Conservation (phyloP, 2,888 invertebrate genomes). For the Odontomyia ornata region DNA sequence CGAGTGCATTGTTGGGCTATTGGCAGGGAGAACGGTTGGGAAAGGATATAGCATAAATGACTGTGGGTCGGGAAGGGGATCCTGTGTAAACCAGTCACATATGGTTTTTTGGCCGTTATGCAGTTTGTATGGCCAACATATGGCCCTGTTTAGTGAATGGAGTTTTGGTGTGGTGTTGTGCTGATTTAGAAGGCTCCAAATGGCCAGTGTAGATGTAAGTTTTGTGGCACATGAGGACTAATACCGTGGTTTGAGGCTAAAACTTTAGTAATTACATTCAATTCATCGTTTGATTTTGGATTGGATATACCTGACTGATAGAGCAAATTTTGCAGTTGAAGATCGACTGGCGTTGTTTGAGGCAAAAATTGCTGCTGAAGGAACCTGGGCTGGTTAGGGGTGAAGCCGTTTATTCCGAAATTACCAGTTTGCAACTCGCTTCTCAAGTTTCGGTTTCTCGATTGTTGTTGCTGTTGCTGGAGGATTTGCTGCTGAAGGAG, state of each 20-base stretch:
- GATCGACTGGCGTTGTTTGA: constrained; percentile 59
- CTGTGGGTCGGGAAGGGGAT: background rate
- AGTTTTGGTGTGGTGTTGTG: background rate
- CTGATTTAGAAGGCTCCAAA: constrained; percentile 43
- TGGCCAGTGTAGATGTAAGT: constrained; percentile 55
- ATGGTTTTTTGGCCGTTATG: background rate
- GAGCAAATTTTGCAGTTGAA: constrained; percentile 72
- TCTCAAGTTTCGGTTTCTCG: constrained; percentile 65
- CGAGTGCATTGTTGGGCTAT: background rate
- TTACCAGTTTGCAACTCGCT: constrained; percentile 71
- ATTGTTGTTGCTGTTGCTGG: constrained; percentile 23
- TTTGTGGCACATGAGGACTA: constrained; percentile 62
- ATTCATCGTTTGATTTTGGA: constrained; percentile 70
- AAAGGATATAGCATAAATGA: background rate
- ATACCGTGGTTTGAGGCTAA: constrained; percentile 80
- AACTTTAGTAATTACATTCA: constrained; percentile 83
- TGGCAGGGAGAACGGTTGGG: background rate
- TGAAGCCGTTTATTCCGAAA: constrained; percentile 68
- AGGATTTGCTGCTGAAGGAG: constrained; percentile 28
- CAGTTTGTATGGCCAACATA: background rate
- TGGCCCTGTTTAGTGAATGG: background rate
- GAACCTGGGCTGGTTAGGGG: background rate
- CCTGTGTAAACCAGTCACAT: background rate
- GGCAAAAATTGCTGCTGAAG: constrained; percentile 25
- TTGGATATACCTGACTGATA: constrained; percentile 73